These are phyloP conservation scores for Pluvianellus socialis DNA, from an alignment of 2,113 vertebrate genomes.

Conservation along the genomic window DNA sequence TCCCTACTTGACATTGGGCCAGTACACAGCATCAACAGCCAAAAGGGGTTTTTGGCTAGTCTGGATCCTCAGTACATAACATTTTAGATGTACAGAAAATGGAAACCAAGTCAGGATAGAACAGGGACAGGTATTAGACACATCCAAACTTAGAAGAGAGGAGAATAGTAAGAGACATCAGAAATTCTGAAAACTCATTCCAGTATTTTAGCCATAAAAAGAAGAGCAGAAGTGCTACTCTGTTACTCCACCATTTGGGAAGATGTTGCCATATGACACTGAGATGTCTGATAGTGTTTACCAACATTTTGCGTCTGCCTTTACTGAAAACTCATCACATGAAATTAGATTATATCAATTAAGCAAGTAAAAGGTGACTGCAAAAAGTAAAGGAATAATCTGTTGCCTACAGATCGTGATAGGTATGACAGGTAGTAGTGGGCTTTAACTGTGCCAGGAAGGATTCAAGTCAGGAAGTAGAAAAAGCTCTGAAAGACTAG, in stretches of 20 bases:
- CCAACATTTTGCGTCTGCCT: background rate
- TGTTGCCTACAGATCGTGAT: background rate
- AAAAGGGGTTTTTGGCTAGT: too few relatives aligned
- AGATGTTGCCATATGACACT: background rate
- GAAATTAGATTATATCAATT: background rate
- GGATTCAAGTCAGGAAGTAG: background rate
- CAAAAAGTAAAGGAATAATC: background rate
- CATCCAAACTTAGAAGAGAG: too few relatives aligned
- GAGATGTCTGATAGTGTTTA: background rate
- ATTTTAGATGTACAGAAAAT: too few relatives aligned
- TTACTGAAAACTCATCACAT: background rate
- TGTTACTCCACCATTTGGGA: background rate
- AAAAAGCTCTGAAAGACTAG: background rate
- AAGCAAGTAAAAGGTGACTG: background rate
- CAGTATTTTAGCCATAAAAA: background rate
- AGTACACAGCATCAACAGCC: too few relatives aligned
- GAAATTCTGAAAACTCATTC: background rate
- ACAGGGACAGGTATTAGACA: too few relatives aligned
- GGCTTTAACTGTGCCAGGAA: background rate
- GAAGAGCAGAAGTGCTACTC: background rate
- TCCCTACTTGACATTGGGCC: too few relatives aligned
- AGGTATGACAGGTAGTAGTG: background rate
- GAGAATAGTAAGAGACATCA: too few relatives aligned
- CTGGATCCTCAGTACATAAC: too few relatives aligned
- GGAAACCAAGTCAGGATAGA: too few relatives aligned